Evolutionary conservation across 37 sponge, comb jelly and placozoan species (phyloP).

Genomic region (Mnemiopsis leidyi): DNA sequence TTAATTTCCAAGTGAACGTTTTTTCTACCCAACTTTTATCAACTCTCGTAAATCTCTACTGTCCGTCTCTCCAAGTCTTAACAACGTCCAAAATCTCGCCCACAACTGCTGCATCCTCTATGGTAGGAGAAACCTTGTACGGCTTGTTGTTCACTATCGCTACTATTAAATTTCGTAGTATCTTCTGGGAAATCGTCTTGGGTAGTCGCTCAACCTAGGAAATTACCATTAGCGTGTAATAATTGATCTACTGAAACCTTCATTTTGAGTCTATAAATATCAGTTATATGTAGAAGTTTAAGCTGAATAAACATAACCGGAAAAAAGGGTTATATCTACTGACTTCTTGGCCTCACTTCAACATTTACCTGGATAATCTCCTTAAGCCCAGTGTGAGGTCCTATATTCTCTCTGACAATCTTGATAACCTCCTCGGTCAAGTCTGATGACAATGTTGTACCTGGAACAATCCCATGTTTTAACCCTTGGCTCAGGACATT

Average conservation of each 20-base stretch:
- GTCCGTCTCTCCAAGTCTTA: not conserved
- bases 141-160: constrained; percentile 29
- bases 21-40: no score
- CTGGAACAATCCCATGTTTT: no score
- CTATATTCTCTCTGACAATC: not conserved
- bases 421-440: not conserved
- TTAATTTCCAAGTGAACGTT: no score
- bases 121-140: constrained; percentile 13
- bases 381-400: constrained; percentile 4
- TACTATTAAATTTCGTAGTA: not conserved
- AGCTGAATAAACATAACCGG: no score
- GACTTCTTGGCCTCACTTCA: not conserved
- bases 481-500: no score
- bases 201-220: constrained; percentile 39
- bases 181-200: constrained; percentile 40
- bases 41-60: no score
- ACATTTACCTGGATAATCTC: not conserved
- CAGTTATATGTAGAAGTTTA: no score
- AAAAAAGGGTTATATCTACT: no score
- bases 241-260: no score
- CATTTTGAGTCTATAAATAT: no score
- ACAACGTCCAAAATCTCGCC: not conserved
- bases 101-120: not conserved
- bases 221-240: no score
- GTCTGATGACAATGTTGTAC: not conserved